These are phyloP conservation scores for Argopecten irradians DNA, from an alignment of 1,140 invertebrate species.

Conservation along the genomic window DNA sequence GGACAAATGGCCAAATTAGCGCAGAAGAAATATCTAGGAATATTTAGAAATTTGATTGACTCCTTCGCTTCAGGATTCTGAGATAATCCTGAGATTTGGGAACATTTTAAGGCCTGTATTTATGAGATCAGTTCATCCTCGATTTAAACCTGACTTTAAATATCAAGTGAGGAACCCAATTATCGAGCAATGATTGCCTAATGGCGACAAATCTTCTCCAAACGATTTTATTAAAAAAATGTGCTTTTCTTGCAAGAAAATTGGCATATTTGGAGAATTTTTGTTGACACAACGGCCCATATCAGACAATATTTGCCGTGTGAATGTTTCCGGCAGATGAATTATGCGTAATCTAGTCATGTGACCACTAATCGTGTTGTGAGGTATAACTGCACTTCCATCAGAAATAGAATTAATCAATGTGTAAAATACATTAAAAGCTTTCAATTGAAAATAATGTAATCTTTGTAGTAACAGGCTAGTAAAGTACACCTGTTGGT, in stretches of 20 bases:
- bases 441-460: slow-evolving; percentile 12
- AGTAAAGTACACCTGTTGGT: not conserved
- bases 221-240: not conserved
- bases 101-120: too few relatives aligned
- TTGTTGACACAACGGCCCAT: not conserved
- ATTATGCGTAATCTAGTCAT: not conserved
- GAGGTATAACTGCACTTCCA: not conserved
- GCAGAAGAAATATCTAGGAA: too few relatives aligned
- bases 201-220: not conserved
- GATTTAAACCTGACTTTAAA: too few relatives aligned
- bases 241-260: not conserved
- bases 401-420: not conserved
- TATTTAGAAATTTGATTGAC: too few relatives aligned
- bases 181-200: not conserved
- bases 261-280: not conserved
- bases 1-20: too few relatives aligned
- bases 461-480: not conserved
- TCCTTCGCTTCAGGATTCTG: too few relatives aligned
- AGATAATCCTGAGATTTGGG: too few relatives aligned
- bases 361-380: not conserved
- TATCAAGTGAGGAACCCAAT: not conserved
- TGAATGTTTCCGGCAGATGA: not conserved
- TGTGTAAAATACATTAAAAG: not conserved
- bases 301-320: not conserved
- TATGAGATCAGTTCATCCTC: too few relatives aligned